A percentile compares a stretch with the other conserved stretches of the same genome.
These are phyloP conservation scores for Celastrina argiolus DNA, from an alignment of 2,888 invertebrate species.

Conservation along the genomic window DNA sequence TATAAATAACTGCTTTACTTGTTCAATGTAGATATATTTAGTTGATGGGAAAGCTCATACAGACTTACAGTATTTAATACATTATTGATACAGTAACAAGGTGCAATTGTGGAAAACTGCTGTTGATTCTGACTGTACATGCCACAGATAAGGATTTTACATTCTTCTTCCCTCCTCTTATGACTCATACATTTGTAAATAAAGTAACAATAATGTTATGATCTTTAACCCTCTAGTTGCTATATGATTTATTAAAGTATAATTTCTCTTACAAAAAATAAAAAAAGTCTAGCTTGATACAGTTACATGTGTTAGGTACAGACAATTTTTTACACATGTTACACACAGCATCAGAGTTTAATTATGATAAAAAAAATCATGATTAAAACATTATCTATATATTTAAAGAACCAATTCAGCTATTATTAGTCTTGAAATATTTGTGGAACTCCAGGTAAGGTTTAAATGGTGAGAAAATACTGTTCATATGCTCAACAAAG, in stretches of 20 bases:
- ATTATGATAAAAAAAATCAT: too few species aligned
- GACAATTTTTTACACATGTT: neutral
- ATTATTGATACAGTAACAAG: neutral
- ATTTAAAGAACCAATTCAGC: too few species aligned
- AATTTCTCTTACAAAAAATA: neutral
- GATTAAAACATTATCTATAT: too few species aligned
- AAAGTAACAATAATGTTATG: neutral
- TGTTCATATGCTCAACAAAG: too few species aligned
- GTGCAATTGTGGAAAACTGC: neutral
- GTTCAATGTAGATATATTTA: too few species aligned
- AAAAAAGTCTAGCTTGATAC: neutral
- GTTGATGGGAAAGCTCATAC: too few species aligned
- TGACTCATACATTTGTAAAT: conserved; percentile 14
- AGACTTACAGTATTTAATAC: neutral
- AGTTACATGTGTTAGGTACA: neutral
- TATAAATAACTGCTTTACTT: too few species aligned
- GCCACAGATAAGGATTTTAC: neutral
- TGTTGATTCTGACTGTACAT: neutral
- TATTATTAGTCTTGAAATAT: too few species aligned
- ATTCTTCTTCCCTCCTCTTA: conserved; percentile 6
- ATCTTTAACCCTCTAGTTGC: neutral
- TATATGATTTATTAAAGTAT: neutral
- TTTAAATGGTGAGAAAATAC: too few species aligned
- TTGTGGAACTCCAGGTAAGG: too few species aligned
- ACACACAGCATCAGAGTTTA: neutral